phyloP scores from a whole-genome alignment of 53 echinoderm and acorn worm genomes.

The Mesocentrotus franciscanus region DNA sequence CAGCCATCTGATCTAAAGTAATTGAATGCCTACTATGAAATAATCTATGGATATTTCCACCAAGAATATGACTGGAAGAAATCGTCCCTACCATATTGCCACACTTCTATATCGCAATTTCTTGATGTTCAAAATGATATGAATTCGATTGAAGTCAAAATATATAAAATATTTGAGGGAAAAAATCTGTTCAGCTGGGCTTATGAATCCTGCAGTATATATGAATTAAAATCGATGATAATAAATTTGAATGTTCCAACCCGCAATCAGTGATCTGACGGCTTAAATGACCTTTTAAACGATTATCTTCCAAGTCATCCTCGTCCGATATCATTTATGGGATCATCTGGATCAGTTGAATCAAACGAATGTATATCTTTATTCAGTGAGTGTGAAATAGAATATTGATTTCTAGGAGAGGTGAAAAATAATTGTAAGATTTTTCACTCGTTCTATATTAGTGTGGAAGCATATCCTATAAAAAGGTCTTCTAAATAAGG shows the following conservation, averaged over 20 bases:
- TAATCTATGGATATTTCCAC: background rate
- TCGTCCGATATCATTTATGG: constrained; percentile 30
- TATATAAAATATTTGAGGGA: background rate
- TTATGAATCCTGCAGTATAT: background rate
- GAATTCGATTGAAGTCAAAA: background rate
- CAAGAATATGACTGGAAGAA: background rate
- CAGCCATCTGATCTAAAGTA: no score
- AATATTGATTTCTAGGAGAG: no score
- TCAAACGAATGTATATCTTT: background rate
- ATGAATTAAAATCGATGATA: background rate
- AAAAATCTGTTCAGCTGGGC: background rate
- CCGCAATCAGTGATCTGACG: background rate
- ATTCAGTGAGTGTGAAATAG: no score
- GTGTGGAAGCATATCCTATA: no score
- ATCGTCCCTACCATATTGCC: background rate
- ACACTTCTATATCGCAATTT: no score
- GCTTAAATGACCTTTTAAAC: constrained; percentile 52
- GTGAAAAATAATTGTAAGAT: no score
- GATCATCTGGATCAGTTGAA: background rate
- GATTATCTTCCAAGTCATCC: constrained; percentile 1
- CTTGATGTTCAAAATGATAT: no score
- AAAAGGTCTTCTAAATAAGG: no score
- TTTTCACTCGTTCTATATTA: no score
- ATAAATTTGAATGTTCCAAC: constrained; percentile 30
- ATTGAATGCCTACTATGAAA: no score